Conservation (phyloP, 2,797 vertebrate genomes). For the Gambelia wislizenii region DNA sequence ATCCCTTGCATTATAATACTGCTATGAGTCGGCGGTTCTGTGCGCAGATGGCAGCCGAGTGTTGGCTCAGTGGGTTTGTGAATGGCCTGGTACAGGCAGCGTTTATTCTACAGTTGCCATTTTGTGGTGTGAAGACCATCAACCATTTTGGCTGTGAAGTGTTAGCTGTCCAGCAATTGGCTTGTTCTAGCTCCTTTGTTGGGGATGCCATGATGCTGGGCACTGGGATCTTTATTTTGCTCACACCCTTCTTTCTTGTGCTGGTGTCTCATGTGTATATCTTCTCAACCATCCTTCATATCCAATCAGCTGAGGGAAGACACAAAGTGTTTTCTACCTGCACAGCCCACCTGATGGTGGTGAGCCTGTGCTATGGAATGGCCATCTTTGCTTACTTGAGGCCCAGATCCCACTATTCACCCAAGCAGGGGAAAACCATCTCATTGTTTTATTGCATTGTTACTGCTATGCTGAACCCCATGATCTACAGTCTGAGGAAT, state of each 20-base stretch:
- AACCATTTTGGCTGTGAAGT: slow-evolving; percentile 25
- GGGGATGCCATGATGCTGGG: slow-evolving; percentile 10
- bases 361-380: slow-evolving; percentile 5
- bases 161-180: slow-evolving; percentile 12
- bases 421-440: background rate
- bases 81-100: background rate
- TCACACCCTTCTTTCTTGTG: slow-evolving; percentile 9
- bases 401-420: slow-evolving; percentile 6
- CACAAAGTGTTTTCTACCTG: slow-evolving; percentile 7
- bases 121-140: background rate
- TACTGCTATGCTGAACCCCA: slow-evolving; percentile 19
- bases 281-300: slow-evolving; percentile 8
- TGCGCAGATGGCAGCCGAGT: background rate
- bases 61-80: background rate
- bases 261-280: background rate
- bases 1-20: slow-evolving; percentile 1
- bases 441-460: slow-evolving; percentile 18
- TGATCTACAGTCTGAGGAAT: background rate
- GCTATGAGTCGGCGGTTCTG: background rate
- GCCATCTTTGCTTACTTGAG: slow-evolving; percentile 11
- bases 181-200: slow-evolving; percentile 3
- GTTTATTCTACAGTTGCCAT: background rate
- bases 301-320: background rate
- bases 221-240: slow-evolving; percentile 11
- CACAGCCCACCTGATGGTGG: background rate